phyloP scores from a whole-genome alignment of 1,140 invertebrate species.

The Holotrichia oblita region DNA sequence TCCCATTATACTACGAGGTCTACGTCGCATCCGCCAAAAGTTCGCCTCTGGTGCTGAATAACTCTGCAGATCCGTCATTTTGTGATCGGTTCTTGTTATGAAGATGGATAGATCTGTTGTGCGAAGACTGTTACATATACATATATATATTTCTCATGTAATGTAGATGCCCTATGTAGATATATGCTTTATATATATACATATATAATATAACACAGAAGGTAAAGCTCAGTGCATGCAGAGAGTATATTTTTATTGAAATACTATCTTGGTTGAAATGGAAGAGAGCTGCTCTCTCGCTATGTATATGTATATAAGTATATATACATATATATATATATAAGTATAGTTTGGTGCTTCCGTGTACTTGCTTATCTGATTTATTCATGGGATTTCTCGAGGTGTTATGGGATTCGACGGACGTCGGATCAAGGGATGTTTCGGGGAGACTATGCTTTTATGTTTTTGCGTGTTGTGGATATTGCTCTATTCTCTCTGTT shows the following conservation, averaged over 20 bases:
- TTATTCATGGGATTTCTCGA: slow-evolving; percentile 7
- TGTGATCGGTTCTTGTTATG: neutral
- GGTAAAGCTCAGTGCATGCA: neutral
- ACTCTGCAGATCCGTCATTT: neutral
- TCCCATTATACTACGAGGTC: neutral
- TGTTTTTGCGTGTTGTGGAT: no score
- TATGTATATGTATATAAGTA: no score
- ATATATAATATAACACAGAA: neutral
- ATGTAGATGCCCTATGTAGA: no score
- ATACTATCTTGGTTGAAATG: neutral
- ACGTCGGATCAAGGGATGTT: no score
- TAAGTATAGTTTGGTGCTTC: neutral
- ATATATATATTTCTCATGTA: no score
- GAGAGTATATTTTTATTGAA: neutral
- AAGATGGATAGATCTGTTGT: neutral
- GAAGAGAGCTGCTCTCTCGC: neutral
- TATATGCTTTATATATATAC: neutral
- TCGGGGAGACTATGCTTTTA: no score
- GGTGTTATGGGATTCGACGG: neutral
- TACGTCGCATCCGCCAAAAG: no score
- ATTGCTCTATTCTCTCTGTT: no score
- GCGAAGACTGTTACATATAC: neutral
- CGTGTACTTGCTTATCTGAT: slow-evolving; percentile 11
- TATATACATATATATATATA: no score
- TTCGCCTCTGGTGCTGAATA: neutral